A percentile compares a stretch with the other conserved stretches of the same genome.
Evolutionary conservation across 2,888 invertebrate genomes (phyloP).

Genomic region (Myopa tessellatipennis): DNA sequence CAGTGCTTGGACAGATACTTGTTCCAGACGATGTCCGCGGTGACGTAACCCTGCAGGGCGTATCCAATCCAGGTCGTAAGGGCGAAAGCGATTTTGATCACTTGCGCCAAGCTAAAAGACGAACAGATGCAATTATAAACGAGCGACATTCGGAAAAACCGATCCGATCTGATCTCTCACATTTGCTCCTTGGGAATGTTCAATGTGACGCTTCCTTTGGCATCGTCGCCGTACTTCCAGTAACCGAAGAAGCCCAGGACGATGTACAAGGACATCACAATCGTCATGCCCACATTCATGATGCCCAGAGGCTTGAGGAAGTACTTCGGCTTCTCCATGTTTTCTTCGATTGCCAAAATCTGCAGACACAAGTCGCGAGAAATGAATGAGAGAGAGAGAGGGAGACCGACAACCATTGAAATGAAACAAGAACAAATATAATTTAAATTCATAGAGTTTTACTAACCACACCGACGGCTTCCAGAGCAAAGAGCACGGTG

Average conservation of each 20-base stretch:
- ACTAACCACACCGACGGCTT: constrained; percentile 85
- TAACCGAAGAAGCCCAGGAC: constrained; percentile 94
- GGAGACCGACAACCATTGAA: background rate
- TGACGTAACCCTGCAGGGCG: constrained; percentile 97
- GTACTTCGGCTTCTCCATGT: constrained; percentile 90
- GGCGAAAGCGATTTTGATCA: constrained; percentile 86
- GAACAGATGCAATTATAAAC: background rate
- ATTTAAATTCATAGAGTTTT: background rate
- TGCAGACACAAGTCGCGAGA: constrained; percentile 59
- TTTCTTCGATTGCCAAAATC: constrained; percentile 96
- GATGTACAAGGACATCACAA: constrained; percentile 86
- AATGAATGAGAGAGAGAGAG: background rate
- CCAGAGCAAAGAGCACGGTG: constrained; percentile 92
- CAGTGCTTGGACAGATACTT: constrained; percentile 74
- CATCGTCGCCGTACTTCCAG: constrained; percentile 82
- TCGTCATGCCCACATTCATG: constrained; percentile 88
- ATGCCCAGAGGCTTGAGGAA: constrained; percentile 92
- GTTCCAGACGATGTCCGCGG: constrained; percentile 92
- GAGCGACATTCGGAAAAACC: background rate
- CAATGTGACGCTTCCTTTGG: constrained; percentile 86
- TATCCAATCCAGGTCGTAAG: constrained; percentile 93
- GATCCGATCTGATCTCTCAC: constrained; percentile 71
- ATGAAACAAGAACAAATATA: background rate
- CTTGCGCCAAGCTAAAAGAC: constrained; percentile 74
- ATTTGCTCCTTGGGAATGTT: constrained; percentile 80